Conservation (phyloP, 2,113 vertebrate species). For the Petrocephalus zakoni region DNA sequence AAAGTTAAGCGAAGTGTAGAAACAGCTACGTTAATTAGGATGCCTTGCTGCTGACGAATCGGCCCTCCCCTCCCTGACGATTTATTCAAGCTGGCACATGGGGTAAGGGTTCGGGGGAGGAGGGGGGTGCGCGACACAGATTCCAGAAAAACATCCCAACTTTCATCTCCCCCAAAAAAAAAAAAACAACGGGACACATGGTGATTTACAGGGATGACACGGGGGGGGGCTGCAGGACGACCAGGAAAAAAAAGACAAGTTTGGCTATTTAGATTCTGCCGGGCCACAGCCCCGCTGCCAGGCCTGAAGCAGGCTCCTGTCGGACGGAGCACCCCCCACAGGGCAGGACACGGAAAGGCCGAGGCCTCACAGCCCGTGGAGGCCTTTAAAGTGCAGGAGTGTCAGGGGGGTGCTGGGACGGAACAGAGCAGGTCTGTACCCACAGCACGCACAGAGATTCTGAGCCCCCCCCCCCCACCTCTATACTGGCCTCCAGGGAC, state of each 20-base stretch:
- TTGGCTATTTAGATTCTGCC: neutral
- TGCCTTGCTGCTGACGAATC: constrained; percentile 67
- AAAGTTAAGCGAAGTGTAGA: constrained; percentile 97
- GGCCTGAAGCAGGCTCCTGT: neutral
- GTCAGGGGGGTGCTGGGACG: neutral
- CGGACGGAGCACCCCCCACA: neutral
- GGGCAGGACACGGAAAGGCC: neutral
- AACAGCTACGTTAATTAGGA: constrained; percentile 80
- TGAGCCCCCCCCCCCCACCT: neutral
- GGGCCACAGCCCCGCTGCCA: neutral
- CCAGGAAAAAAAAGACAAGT: neutral
- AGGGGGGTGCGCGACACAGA: neutral
- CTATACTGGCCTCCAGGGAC: neutral
- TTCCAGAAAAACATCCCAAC: neutral
- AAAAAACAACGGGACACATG: neutral
- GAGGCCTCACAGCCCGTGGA: neutral
- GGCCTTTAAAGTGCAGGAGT: neutral
- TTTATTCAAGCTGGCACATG: constrained; percentile 56
- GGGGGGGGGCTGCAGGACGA: neutral
- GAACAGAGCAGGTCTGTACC: constrained; percentile 5
- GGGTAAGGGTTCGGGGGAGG: neutral
- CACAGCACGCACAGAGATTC: neutral
- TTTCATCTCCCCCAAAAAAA: neutral
- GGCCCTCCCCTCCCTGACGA: constrained; percentile 59
- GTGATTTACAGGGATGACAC: neutral